These are phyloP conservation scores for Lichenostomus cassidix DNA, from an alignment of 2,113 vertebrate genomes.

Conservation along the genomic window DNA sequence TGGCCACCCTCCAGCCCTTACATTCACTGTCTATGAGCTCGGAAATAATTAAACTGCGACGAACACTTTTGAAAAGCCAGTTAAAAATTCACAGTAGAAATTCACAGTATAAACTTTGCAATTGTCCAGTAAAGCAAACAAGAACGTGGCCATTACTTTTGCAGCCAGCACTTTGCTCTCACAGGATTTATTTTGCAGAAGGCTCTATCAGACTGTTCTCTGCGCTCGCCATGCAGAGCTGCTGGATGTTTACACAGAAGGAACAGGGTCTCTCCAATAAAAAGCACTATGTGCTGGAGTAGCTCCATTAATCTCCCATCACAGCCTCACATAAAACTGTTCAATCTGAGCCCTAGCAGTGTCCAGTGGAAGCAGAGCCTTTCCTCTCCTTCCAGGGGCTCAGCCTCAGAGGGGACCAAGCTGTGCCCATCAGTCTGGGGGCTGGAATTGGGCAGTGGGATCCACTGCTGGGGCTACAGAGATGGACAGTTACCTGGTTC, in stretches of 20 bases:
- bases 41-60: not conserved
- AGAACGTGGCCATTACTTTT: not conserved
- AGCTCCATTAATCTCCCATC: not conserved
- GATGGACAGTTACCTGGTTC: not conserved
- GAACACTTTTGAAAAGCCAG: not conserved
- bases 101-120: not conserved
- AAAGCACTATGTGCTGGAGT: not conserved
- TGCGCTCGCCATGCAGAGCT: not conserved
- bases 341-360: not conserved
- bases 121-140: not conserved
- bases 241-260: not conserved
- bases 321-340: not conserved
- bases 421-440: accelerated
- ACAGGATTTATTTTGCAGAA: not conserved
- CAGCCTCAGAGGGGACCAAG: not conserved
- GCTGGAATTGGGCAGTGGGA: accelerated
- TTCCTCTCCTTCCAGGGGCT: not conserved
- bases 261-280: not conserved
- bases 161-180: not conserved
- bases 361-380: not conserved
- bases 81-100: not conserved
- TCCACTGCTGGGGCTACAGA: not conserved
- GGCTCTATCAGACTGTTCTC: not conserved
- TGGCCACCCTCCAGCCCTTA: not conserved
- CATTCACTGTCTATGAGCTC: not conserved